Evolutionary conservation across 2,888 invertebrate genomes (phyloP).

Genomic region (Ornithoptera alexandrae): DNA sequence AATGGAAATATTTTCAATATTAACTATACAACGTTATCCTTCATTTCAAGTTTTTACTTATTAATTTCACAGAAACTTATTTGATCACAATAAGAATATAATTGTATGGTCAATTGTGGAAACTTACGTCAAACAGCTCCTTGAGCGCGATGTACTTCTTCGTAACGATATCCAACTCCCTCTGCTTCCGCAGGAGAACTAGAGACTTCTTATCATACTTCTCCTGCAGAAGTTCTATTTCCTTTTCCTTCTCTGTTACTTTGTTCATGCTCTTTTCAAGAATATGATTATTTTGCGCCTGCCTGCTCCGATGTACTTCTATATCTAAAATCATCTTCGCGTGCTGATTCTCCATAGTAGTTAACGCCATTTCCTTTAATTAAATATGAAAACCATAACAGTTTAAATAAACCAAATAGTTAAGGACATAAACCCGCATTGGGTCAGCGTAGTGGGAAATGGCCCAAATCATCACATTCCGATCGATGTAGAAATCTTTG

Average conservation of each 20-base stretch:
- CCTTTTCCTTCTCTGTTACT: conserved; percentile 59
- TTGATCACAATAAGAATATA: too few relatives aligned
- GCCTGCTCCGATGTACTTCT: conserved; percentile 73
- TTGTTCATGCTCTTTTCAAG: conserved; percentile 54
- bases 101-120: not conserved
- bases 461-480: too few relatives aligned
- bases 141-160: conserved; percentile 59
- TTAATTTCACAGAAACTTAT: too few relatives aligned
- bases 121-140: conserved; percentile 69
- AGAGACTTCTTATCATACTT: conserved; percentile 55
- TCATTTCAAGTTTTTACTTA: too few relatives aligned
- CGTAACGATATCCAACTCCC: conserved; percentile 61
- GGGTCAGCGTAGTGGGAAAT: too few relatives aligned
- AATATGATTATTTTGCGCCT: conserved; percentile 53
- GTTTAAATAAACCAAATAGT: too few relatives aligned
- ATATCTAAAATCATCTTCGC: conserved; percentile 80
- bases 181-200: conserved; percentile 58
- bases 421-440: too few relatives aligned
- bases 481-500: too few relatives aligned
- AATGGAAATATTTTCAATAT: too few relatives aligned
- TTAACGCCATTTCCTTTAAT: conserved; percentile 74
- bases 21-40: too few relatives aligned
- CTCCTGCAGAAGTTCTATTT: conserved; percentile 55
- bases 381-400: too few relatives aligned
- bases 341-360: conserved; percentile 79